Conservation (phyloP, 2,797 vertebrate genomes). For the Onychomys torridus region DNA sequence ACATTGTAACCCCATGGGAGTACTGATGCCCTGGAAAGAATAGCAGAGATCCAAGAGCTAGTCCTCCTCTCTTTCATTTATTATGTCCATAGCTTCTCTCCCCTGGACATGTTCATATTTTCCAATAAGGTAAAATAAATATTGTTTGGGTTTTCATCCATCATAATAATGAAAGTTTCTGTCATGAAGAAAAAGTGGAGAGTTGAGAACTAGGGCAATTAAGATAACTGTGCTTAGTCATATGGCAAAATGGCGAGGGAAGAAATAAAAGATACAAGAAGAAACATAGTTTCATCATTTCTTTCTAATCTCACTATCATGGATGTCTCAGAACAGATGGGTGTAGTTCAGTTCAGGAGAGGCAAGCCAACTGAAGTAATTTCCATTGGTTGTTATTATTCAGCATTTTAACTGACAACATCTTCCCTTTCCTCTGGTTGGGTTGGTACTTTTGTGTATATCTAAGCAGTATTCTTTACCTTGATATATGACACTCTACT, state of each 20-base stretch:
- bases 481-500: background rate
- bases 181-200: constrained; percentile 44
- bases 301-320: constrained; percentile 36
- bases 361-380: background rate
- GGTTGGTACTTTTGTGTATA: background rate
- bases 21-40: background rate
- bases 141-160: constrained; percentile 66
- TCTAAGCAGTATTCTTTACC: background rate
- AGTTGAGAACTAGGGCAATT: constrained; percentile 46
- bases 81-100: constrained; percentile 59
- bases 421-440: background rate
- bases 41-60: background rate
- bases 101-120: constrained; percentile 66
- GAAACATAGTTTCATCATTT: background rate
- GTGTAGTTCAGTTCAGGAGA: constrained; percentile 45
- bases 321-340: constrained; percentile 15
- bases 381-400: background rate
- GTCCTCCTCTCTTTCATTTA: constrained; percentile 55
- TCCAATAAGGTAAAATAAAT: constrained; percentile 54
- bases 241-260: constrained; percentile 8
- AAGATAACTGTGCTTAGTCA: constrained; percentile 56
- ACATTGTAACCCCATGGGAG: background rate
- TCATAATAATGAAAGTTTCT: constrained; percentile 68
- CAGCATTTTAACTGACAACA: constrained; percentile 21
- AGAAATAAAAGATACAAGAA: background rate